Base-by-base conservation (phyloP, 2,888 invertebrate species). In the Drosophila neonasuta region DNA sequence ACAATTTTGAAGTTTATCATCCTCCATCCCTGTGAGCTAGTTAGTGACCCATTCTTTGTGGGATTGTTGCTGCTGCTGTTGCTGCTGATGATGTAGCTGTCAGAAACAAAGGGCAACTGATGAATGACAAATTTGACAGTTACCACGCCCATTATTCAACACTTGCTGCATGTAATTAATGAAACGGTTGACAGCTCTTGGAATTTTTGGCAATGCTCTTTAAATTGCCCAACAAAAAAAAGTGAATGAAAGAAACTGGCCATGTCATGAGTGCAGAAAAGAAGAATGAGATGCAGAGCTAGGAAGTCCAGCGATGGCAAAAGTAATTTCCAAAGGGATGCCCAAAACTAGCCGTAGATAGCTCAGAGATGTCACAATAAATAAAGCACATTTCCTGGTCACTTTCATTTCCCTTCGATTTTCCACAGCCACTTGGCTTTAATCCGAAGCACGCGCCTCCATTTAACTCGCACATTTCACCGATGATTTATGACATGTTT, bases 401-500 rank as follows among this genome's bases (percentile, higher is more conserved):
- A 17, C 36, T 45, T 30, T 52, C 15, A 36, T 10, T 9, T 44
- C 4, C 29, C 45, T 4, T 51, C 15, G 24, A 34, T 9, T n/a
- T 5, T 10, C 32, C 13, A 55, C 34, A 5, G 6, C 30, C 9
- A 8, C 44, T 11, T 52, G 36, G n/a, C 56, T 57, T 48, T 49
- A 63, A 77, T 62, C 63, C 71, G 30, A 44, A 68, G 66, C 86
- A 80, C 80, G 68, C 66, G 80, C 71, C 83, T 69, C 64, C 65
- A 56, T 62, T 64, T 56, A 50, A 68, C 69, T 60, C 80, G 61
- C 77, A 69, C 75, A 66, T 58, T 70, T 60, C 64, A 65, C 42
- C 46, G 59, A 84, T 86, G 86, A 82, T 84, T 82, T 86, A 82
- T 86, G 79, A 58, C 70, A 84, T 82, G 85, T 82, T 82, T 81